Base-by-base conservation (phyloP, 2,797 vertebrate species). In the Epinephelus coioides region DNA sequence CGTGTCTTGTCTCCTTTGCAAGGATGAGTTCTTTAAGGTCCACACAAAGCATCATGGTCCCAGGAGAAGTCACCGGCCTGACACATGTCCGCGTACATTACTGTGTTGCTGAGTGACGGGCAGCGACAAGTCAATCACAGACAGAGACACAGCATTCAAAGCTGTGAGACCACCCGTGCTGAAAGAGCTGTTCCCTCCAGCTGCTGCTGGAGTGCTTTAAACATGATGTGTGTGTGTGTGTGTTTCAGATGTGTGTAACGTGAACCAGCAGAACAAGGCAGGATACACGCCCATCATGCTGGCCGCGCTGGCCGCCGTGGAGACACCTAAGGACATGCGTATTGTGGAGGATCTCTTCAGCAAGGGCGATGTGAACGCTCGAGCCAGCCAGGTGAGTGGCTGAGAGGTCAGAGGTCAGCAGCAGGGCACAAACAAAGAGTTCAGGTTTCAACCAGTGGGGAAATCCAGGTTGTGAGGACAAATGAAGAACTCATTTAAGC, bases 261-360 rank as follows among this genome's bases (percentile, higher is more conserved):
- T 99, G 88, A 96, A 99, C 91, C 98, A 99, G 86, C 98, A 99
- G 96, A 99, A 99, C 95, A 99, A 99, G 93, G 98, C 98, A 0
- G 98, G 98, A 21, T 99, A 99, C 86, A 99, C 98, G 1, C 98
- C 98, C 88, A 99, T 99, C 94, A 99, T 99, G 98, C 96, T 99
- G 3, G 98, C 98, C 2, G 98, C 98, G 0, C 96, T 99, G 18
- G 98, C 98, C 0, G 98, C 98, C 6, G 97, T 99, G 88, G 98
- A 99, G 88, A 96, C 94, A 0, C 95, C 96, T 76, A 97, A 96
- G 85, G 97, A 99, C 93, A 99, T 99, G 97, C 91, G 64, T 44
- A 96, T 99, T 3, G 98, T 99, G 73, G 97, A 97, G 82, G 97
- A 98, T 77, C 97, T 99, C 69, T 99, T 99, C 76, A 95, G 97